A percentile compares a stretch with the other conserved stretches of the same genome.
These are phyloP conservation scores for Matsumurasca onukii DNA, from an alignment of 1,140 invertebrate genomes.

Conservation along the genomic window DNA sequence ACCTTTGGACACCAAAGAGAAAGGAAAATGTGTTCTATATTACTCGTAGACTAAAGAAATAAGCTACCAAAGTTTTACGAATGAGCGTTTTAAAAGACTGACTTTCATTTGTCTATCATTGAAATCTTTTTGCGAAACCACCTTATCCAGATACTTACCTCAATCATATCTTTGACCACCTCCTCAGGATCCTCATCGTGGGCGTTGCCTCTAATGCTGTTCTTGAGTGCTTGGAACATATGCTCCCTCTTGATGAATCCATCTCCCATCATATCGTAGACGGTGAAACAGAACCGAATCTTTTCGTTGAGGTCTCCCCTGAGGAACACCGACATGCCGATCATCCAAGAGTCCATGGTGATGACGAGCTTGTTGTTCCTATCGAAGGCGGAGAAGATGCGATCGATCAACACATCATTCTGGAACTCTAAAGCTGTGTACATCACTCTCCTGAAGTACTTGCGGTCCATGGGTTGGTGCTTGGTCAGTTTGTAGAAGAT, in stretches of 20 bases:
- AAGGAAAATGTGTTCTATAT: too few relatives aligned
- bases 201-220: conserved; percentile 22
- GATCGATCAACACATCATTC: conserved; percentile 65
- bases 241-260: conserved; percentile 44
- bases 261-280: conserved; percentile 40
- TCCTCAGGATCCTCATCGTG: conserved; percentile 48
- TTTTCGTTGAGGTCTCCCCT: conserved; percentile 64
- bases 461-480: conserved; percentile 52
- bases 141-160: too few relatives aligned
- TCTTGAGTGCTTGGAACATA: conserved; percentile 55
- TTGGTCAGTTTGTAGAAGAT: conserved; percentile 47
- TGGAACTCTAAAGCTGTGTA: conserved; percentile 71
- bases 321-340: conserved; percentile 65
- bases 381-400: conserved; percentile 58
- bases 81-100: too few relatives aligned
- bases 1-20: too few relatives aligned
- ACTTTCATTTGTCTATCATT: too few relatives aligned
- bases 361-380: conserved; percentile 51
- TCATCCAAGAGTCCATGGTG: conserved; percentile 63
- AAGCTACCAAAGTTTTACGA: too few relatives aligned
- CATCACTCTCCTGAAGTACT: conserved; percentile 65
- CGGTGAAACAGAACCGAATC: conserved; percentile 63
- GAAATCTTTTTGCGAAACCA: too few relatives aligned
- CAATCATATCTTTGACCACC: conserved; percentile 76
- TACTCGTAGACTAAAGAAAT: too few relatives aligned